Evolutionary conservation across 2,113 vertebrate species (phyloP), one percentile per base, ranked within the genome.

Genomic region (Gymnocephalus cernua): DNA sequence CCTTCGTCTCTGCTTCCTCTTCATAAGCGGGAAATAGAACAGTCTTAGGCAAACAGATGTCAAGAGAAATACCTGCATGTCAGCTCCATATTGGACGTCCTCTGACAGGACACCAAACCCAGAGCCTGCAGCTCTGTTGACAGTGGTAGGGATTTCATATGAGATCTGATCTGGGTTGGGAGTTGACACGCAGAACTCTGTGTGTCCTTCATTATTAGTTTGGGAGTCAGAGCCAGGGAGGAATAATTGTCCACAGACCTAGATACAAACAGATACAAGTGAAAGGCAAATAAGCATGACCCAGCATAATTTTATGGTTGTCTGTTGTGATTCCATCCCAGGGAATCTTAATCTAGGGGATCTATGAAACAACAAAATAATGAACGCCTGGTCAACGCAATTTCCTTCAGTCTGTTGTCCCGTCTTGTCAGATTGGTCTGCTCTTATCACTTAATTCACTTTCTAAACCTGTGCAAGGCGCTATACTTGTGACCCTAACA

Each of bases 121-220:
- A 12, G 68, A 72, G 77, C 27, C 80, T 45, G 51, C 44, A 62
- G 66, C 95, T 97, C 95, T 97, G 97, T 97, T 97, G 97, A 97
- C 96, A 96, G 96, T 96, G 96, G 95, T 95, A 95, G 94, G 96
- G 96, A 96, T 96, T 96, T 96, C 96, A 96, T 97, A 96, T 96
- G 96, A 96, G 96, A 96, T 96, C 95, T 96, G 96, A 97, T 94
- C 95, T 94, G 94, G 96, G 96, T 92, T 93, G 95, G 96, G 96
- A 96, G 95, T 96, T 96, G 96, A 97, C 96, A 95, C 95, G 94
- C 96, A 96, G 79, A 74, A 79, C 74, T 83, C 94, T 97, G 96
- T 97, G 97, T 97, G 96, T 97, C 96, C 96, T 97, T 97, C 95
- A 96, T 96, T 96, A 97, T 97, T 96, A 97, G 96, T 96, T 96